Evolutionary conservation across 2,888 invertebrate species (phyloP).

Genomic region (Chirona hameri): DNA sequence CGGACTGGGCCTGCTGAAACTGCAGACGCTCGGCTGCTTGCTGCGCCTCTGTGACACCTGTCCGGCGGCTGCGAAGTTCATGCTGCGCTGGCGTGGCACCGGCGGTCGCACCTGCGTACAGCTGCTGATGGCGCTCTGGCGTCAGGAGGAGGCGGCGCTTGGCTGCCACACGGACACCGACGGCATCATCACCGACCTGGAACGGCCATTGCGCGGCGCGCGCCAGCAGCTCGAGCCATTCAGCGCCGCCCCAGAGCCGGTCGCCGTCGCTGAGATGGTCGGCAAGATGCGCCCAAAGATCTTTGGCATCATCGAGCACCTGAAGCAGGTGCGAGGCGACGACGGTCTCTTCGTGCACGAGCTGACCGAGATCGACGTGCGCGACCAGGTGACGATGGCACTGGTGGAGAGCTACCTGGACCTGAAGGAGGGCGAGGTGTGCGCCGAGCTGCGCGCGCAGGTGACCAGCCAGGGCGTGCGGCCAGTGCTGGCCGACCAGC

Average conservation of each 20-base stretch:
- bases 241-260: background rate
- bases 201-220: background rate
- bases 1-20: background rate
- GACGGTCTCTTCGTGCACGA: background rate
- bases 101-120: background rate
- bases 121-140: constrained; percentile 13
- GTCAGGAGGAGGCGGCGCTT: background rate
- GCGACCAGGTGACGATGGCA: constrained; percentile 23
- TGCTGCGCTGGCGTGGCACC: background rate
- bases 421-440: constrained; percentile 26
- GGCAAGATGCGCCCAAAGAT: constrained; percentile 14
- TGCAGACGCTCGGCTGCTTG: constrained; percentile 13
- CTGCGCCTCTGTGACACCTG: constrained; percentile 4
- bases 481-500: background rate
- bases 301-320: constrained; percentile 11
- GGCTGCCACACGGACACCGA: background rate
- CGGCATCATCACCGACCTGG: constrained; percentile 10
- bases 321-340: background rate
- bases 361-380: background rate
- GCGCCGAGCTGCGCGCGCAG: constrained; percentile 3
- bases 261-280: constrained; percentile 22
- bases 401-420: constrained; percentile 27
- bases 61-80: background rate
- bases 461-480: background rate
- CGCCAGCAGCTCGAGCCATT: background rate